These are phyloP conservation scores for Coelopa pilipes DNA, from an alignment of 2,888 invertebrate species.

Conservation along the genomic window DNA sequence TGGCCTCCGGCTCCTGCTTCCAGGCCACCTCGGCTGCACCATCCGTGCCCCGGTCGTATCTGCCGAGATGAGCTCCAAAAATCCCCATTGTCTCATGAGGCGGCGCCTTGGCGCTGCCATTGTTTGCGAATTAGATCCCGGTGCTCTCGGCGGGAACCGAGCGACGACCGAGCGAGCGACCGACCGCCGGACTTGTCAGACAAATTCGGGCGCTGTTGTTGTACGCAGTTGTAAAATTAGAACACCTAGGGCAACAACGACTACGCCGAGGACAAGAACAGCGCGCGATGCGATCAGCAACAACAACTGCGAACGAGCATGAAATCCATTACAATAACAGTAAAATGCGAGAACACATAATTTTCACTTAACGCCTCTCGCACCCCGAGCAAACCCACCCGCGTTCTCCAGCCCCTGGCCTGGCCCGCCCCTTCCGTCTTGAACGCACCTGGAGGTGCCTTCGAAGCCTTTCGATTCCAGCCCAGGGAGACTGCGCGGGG, in stretches of 20 bases:
- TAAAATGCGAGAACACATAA: conserved; percentile 30
- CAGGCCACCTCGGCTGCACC: too few species aligned
- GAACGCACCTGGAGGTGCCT: too few species aligned
- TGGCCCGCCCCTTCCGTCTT: too few species aligned
- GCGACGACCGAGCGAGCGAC: background rate
- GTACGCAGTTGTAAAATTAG: conserved; percentile 14
- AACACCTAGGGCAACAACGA: background rate
- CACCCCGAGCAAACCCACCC: background rate
- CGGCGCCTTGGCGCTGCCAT: conserved; percentile 10
- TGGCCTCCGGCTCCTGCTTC: too few species aligned
- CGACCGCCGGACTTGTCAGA: background rate
- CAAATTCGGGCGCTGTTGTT: conserved; percentile 3
- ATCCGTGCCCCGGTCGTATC: background rate
- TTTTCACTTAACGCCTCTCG: conserved; percentile 26
- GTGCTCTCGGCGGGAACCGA: background rate
- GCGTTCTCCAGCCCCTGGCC: too few species aligned
- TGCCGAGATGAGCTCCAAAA: background rate
- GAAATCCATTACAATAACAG: conserved; percentile 10
- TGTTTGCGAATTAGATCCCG: conserved; percentile 1
- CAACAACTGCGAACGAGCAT: too few species aligned
- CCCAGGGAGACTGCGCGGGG: background rate
- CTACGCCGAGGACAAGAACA: background rate
- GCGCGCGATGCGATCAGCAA: too few species aligned
- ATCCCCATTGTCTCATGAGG: conserved; percentile 21
- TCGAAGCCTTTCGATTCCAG: too few species aligned